Base-by-base conservation (phyloP, 2,888 invertebrate genomes). In the Troglohyphantes excavatus region DNA sequence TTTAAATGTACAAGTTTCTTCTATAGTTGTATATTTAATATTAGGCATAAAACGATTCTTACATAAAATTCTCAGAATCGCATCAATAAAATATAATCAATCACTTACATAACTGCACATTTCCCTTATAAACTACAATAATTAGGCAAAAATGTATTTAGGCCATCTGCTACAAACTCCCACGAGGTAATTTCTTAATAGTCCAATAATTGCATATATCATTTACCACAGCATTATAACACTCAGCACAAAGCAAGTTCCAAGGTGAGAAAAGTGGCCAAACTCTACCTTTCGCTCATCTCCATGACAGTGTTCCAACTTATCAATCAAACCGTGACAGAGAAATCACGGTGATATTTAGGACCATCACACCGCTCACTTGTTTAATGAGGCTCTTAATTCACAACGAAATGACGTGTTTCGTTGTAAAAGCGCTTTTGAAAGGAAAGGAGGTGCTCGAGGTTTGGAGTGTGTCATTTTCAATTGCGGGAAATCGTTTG, bases 311-410 rank as follows among this genome's bases (percentile, higher is more conserved):
- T 19, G n/a, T 65, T 65, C 13, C 2, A 23, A 65, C 65, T 65
- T 27, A 65, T 65, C 65, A 23, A 65, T 65, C 65, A 65, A 65
- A 27, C 7, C 26, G 1, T 65, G 65, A 65, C 65, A 27, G 26
- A 23, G 7, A 65, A 65, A 65, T 65, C 26, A 26, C 9, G 11
- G 17, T 65, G 26, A 23, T 23, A 17, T 27, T 26, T 27, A 11
- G 9, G 17, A 53, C 27, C 17, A 9, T 23, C 26, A 13, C 13
- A 27, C 23, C 17, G 23, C 26, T 13, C 23, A 27, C 17, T 13
- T 23, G 27, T 13, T 65, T 23, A 65, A 65, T 27, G 65, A 65
- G 21, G 2, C 65, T 11, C 23, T 65, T 65, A 63, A 63, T 65
- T 26, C 27, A 65, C 9, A 13, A 11, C 59, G n/a, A 23, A 65